These are phyloP conservation scores for Prosopocoilus inquinatus DNA, from an alignment of 2,888 invertebrate genomes.

Conservation along the genomic window DNA sequence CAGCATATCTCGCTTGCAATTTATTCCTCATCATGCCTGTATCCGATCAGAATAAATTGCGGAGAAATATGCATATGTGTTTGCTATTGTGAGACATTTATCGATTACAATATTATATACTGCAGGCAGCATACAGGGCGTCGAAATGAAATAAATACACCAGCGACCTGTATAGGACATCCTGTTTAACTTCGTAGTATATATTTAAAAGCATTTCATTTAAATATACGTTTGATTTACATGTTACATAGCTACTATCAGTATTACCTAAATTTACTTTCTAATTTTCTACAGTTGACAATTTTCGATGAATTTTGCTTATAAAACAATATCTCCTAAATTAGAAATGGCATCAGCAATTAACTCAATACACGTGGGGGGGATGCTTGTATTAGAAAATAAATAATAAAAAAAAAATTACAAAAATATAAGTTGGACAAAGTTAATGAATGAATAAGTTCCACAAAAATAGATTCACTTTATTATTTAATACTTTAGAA, in stretches of 20 bases:
- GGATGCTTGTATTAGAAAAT: slow-evolving; percentile 8
- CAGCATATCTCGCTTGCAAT: no score
- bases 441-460: no score
- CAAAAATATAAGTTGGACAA: not conserved
- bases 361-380: not conserved
- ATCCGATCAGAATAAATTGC: no score
- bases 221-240: slow-evolving; percentile 9
- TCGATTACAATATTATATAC: not conserved
- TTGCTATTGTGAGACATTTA: not conserved
- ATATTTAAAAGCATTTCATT: slow-evolving; percentile 8
- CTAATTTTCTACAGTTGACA: slow-evolving; percentile 19
- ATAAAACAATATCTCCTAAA: no score
- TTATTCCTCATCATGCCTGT: no score
- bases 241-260: slow-evolving; percentile 15
- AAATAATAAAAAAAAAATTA: not conserved
- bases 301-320: not conserved
- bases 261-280: slow-evolving; percentile 13
- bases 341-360: no score
- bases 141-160: slow-evolving; percentile 9
- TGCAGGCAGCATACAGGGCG: slow-evolving; percentile 11
- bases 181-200: slow-evolving; percentile 8
- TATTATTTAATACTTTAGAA: no score
- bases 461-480: no score
- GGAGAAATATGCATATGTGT: no score
- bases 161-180: slow-evolving; percentile 8